Evolutionary conservation across 2,888 invertebrate genomes (phyloP).

Genomic region (Junonia oenone): DNA sequence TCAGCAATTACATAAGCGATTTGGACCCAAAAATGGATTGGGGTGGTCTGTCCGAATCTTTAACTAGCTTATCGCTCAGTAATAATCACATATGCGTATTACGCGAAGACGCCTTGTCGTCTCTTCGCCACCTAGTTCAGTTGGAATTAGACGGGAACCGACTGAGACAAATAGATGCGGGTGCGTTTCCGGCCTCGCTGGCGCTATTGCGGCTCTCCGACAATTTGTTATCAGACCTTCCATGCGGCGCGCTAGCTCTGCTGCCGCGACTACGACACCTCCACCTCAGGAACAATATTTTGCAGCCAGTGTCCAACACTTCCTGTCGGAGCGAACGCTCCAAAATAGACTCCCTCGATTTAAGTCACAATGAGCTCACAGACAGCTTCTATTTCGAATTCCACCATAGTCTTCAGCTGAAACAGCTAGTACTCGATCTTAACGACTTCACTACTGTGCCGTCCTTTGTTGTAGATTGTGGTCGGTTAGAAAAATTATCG

Average conservation of each 20-base stretch:
- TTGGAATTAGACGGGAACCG: conserved; percentile 85
- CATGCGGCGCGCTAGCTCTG: conserved; percentile 72
- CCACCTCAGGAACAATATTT: conserved; percentile 74
- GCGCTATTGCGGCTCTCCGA: conserved; percentile 83
- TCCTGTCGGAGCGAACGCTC: conserved; percentile 56
- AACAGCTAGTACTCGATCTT: conserved; percentile 86
- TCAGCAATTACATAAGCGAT: conserved; percentile 84
- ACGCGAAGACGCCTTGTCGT: conserved; percentile 71
- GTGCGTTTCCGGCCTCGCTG: conserved; percentile 80
- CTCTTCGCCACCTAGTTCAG: conserved; percentile 80
- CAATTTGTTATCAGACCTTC: conserved; percentile 82
- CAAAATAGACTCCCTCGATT: conserved; percentile 86
- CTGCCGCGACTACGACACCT: conserved; percentile 82
- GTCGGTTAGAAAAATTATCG: conserved; percentile 85
- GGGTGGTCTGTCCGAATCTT: conserved; percentile 84
- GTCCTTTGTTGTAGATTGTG: conserved; percentile 80
- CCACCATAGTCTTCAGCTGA: conserved; percentile 82
- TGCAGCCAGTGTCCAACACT: conserved; percentile 38
- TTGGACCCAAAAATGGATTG: conserved; percentile 74
- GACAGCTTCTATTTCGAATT: conserved; percentile 81
- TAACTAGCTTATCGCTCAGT: conserved; percentile 86
- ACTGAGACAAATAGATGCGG: conserved; percentile 77
- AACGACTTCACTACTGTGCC: conserved; percentile 85
- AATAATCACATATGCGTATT: conserved; percentile 84
- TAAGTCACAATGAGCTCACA: conserved; percentile 87